Base-by-base conservation (phyloP, 2,113 vertebrate species). In the Hydrolagus affinis region DNA sequence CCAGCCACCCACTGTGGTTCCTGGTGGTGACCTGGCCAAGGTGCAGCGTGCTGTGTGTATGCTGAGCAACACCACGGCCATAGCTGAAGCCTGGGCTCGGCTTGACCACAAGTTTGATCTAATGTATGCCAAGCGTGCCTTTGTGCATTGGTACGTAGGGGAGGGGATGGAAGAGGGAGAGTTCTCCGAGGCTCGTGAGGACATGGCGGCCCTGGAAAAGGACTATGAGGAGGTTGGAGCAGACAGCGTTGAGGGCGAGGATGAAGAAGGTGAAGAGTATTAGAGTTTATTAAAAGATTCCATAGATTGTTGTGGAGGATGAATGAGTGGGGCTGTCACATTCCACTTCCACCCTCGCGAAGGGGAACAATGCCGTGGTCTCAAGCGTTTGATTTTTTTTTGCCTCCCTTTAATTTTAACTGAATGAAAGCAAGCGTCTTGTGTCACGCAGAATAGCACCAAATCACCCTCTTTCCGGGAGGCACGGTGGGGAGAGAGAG, bases 131-230 rank as follows among this genome's bases (percentile, higher is more conserved):
- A 95, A 95, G 88, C 91, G 93, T 44, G 94, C 94, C 8, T 95
- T 95, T 56, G 94, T 95, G 85, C 94, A 95, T 85, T 95, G 94
- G 94, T 95, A 95, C 0, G 93, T 95, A 1, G 93, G 94, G 0
- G 94, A 95, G 44, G 94, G 94, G 44, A 95, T 95, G 94, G 94
- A 95, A 85, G 94, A 95, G 75, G 93, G 94, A 32, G 94, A 95
- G 86, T 94, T 95, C 0, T 88, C 94, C 0, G 94, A 95, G 89
- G 94, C 94, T 30, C 77, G 94, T 23, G 94, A 95, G 76, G 94
- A 95, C 87, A 89, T 95, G 86, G 93, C 94, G 86, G 94, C 94
- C 21, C 85, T 95, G 88, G 94, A 95, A 89, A 95, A 95, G 85
- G 93, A 95, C 89, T 95, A 95, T 59, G 94, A 95, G 87, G 94